These are phyloP conservation scores for Rafetus swinhoei DNA, from an alignment of 2,113 vertebrate genomes.

Conservation along the genomic window DNA sequence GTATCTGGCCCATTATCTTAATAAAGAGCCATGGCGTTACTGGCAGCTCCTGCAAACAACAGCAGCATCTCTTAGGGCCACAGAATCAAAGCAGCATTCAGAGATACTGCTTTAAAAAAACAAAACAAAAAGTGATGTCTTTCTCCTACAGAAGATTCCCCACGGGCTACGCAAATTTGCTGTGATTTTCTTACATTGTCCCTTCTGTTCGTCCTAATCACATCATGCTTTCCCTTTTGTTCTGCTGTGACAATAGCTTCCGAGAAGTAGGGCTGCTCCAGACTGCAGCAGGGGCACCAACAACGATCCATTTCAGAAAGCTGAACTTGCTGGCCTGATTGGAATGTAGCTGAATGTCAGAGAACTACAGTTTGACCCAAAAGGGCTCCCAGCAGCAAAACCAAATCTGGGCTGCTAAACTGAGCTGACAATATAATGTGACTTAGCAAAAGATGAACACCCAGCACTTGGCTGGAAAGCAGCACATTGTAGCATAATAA, in stretches of 20 bases:
- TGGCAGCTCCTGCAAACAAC: background rate
- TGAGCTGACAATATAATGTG: background rate
- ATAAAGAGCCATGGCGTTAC: background rate
- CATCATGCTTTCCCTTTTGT: background rate
- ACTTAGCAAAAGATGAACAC: background rate
- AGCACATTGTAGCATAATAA: background rate
- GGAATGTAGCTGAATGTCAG: background rate
- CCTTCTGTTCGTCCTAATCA: background rate
- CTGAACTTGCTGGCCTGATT: background rate
- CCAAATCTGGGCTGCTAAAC: background rate
- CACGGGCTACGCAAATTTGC: background rate
- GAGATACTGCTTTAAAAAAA: accelerated
- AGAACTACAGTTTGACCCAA: background rate
- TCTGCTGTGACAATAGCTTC: background rate
- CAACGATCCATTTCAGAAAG: background rate
- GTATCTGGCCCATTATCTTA: background rate
- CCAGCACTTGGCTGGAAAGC: background rate
- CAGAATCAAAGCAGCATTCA: accelerated
- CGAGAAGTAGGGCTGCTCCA: background rate
- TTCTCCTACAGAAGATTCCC: background rate
- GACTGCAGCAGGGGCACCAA: background rate
- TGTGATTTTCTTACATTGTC: background rate
- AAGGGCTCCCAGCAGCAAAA: background rate
- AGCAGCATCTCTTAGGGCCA: background rate
- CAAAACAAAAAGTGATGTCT: accelerated